Percentiles rank a stretch among this genome's conserved stretches.
Conservation (phyloP, 2,113 vertebrate species). For the Petrocephalus zakoni region DNA sequence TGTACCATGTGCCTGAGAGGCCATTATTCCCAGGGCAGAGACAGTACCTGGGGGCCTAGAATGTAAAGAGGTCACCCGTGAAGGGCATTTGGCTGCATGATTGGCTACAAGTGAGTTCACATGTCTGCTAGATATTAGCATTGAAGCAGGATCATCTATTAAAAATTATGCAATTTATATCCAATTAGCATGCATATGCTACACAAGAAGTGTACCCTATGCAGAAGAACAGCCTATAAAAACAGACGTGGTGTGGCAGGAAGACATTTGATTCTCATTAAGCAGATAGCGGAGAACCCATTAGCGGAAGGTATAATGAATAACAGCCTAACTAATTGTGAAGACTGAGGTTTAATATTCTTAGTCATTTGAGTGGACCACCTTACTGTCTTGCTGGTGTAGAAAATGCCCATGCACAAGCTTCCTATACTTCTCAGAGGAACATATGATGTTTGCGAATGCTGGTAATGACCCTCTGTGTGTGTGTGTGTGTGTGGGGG, state of each 20-base stretch:
- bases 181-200: background rate
- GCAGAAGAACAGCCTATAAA: background rate
- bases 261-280: background rate
- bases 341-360: background rate
- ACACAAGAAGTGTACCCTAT: background rate
- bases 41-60: background rate
- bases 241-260: background rate
- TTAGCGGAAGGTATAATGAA: background rate
- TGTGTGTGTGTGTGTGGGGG: too few species aligned
- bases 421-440: background rate
- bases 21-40: background rate
- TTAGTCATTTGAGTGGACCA: background rate
- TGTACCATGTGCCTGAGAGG: background rate
- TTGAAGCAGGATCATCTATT: background rate
- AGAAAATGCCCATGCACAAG: background rate
- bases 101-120: background rate
- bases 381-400: background rate
- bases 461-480: background rate
- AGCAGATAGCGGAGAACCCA: background rate
- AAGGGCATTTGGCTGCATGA: background rate
- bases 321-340: background rate
- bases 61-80: background rate
- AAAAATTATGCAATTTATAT: background rate
- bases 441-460: background rate
- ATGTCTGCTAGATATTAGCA: background rate